Base-by-base conservation (phyloP, 1,140 invertebrate genomes). In the Lucilia cuprina region DNA sequence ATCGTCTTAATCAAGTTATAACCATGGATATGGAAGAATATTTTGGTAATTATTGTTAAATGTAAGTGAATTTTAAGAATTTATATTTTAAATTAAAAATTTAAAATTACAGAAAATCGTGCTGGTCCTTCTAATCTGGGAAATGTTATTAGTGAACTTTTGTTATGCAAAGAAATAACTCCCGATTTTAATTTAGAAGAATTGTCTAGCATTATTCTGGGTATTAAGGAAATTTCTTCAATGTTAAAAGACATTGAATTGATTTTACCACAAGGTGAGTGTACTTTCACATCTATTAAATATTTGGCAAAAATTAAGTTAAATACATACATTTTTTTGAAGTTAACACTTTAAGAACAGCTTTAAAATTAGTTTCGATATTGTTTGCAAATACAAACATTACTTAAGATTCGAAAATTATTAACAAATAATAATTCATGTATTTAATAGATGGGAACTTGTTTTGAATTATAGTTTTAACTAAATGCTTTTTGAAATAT, bases 101-200 rank as follows among this genome's bases (percentile, higher is more conserved):
- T 80, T 82, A 21, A 30, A 49, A n/a, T 70, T 92, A 85, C 92
- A 96, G 96, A 97, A 88, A 96, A 95, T 86, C 94, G 96, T 86
- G 95, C 96, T n/a, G 96, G 96, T 5, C 96, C 96, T 47, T 97
- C 96, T 9, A 97, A 97, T 90, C 94, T 97, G 86, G 96, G 96
- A 83, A 97, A 96, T 89, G 96, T 97, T 49, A 96, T 98, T 86
- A 96, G 96, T 86, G 96, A 97, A 91, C 96, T 98, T 85, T 92
- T 98, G 85, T 92, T 98, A 19, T 97, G 96, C 92, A 96, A 97
- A 91, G 96, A 96, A 88, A 96, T 97, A 86, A 96, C 96, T 83
- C 95, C 96, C 1, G 96, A 98, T 91, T 98, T 97, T 91, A 96
- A 97, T 91, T 94, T 96, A 88, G 96, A 98, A 89, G 96, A 98